Percentiles rank a stretch among this genome's conserved stretches.
phyloP scores from a whole-genome alignment of 2,888 invertebrate species.

The Saturnia pavonia region DNA sequence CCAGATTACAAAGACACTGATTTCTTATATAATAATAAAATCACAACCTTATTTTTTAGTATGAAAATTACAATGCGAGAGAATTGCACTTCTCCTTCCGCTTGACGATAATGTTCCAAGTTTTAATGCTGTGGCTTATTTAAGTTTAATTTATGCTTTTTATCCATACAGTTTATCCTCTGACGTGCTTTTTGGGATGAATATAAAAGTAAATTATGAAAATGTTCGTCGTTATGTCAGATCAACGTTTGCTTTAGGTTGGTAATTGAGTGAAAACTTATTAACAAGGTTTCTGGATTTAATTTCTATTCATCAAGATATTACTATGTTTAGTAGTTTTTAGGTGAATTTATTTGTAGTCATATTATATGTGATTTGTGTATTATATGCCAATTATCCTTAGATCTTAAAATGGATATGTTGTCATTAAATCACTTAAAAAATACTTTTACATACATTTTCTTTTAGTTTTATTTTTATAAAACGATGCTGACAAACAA shows the following conservation, averaged over 20 bases:
- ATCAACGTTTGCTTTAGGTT: background rate
- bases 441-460: too few relatives aligned
- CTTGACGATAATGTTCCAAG: conserved; percentile 52
- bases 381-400: too few relatives aligned
- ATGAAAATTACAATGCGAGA: conserved; percentile 46
- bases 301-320: background rate
- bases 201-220: conserved; percentile 27
- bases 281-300: background rate
- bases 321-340: background rate
- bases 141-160: conserved; percentile 54
- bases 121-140: conserved; percentile 56
- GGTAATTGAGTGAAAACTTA: background rate
- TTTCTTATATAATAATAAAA: too few relatives aligned
- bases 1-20: too few relatives aligned
- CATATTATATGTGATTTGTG: too few relatives aligned
- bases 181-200: conserved; percentile 1
- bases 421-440: too few relatives aligned
- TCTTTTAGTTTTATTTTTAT: too few relatives aligned
- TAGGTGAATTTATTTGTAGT: background rate
- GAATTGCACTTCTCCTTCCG: conserved; percentile 44
- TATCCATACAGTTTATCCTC: conserved; percentile 40
- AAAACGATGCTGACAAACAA: too few relatives aligned
- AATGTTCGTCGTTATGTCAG: background rate
- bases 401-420: too few relatives aligned
- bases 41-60: conserved; percentile 25